Base-by-base conservation (phyloP, 2,888 invertebrate species). In the Gibbula magus region DNA sequence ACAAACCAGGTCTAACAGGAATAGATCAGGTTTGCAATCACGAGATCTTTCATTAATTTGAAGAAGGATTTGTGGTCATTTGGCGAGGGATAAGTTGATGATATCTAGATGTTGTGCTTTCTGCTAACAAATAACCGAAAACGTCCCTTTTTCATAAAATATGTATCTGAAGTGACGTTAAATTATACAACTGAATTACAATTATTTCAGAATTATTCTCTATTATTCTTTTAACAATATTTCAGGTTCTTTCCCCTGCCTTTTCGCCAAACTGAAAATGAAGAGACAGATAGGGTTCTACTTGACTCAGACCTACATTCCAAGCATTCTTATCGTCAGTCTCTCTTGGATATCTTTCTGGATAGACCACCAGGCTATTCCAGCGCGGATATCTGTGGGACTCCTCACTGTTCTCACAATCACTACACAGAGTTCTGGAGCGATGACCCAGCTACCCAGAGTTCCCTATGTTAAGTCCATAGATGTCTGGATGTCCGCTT, bases 271-370 rank as follows among this genome's bases (percentile, higher is more conserved):
- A 16, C 83, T 83, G 75, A 67, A 35, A n/a, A 52, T 83, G 51
- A 51, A 80, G 39, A 54, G 83, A 29, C 77, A 82, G 25, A 80
- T 83, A n/a, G 83, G 81, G 20, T 82, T 75, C 73, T 83, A 82
- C 75, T 52, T 83, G 22, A 82, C 78, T 4, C 81, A 82, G 76
- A 79, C 82, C 77, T 84, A 84, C 79, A 53, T 83, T 10, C 84
- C 84, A 2, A 79, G 78, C 66, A 81, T 81, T 13, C 81, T 84
- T 5, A 83, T 84, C 54, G 84, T 84, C 22, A 77, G 84, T 25
- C 77, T 84, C 18, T 79, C 79, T 0, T 84, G 84, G 84, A 81
- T 84, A 7, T 83, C 84, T 29, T 84, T 84, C 79, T 84, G 84
- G 84, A 78, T 84, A 20, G 79, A 81, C 32, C 78, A 66, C 32